These are phyloP conservation scores for Exephanes ischioxanthus DNA, from an alignment of 2,888 invertebrate genomes.

Conservation along the genomic window DNA sequence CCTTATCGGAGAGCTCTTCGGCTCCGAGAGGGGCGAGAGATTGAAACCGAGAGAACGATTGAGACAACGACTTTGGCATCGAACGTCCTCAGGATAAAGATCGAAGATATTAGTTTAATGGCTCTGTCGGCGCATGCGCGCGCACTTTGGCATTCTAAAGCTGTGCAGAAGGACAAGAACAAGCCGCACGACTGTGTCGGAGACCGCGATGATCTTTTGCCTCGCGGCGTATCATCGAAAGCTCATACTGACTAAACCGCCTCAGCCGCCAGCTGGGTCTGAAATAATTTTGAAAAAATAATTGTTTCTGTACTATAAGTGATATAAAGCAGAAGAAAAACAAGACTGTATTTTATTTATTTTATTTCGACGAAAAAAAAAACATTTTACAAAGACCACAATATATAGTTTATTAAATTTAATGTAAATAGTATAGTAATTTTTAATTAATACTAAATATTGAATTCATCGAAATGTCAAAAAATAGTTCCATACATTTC, in stretches of 20 bases:
- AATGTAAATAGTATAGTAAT: too few species aligned
- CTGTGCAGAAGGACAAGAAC: constrained; percentile 20
- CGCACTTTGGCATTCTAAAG: constrained; percentile 23
- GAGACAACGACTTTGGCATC: constrained; percentile 22
- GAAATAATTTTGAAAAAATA: too few species aligned
- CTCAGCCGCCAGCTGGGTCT: background rate
- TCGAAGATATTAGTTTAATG: constrained; percentile 35
- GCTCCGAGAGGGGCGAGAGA: background rate
- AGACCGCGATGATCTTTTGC: constrained; percentile 18
- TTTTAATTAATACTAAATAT: too few species aligned
- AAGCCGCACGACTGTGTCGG: constrained; percentile 14
- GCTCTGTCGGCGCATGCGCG: constrained; percentile 15
- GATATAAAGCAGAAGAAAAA: too few species aligned
- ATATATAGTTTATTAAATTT: too few species aligned
- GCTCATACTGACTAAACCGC: background rate
- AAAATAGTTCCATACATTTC: too few species aligned
- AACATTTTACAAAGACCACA: too few species aligned
- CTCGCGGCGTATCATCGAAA: constrained; percentile 23
- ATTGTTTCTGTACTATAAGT: too few species aligned
- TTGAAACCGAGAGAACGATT: constrained; percentile 16
- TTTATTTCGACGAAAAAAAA: too few species aligned
- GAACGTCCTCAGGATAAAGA: constrained; percentile 36
- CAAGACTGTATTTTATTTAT: too few species aligned
- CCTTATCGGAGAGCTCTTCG: constrained; percentile 16
- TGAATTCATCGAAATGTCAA: too few species aligned